Evolutionary conservation across 2,113 vertebrate genomes (phyloP).

Genomic region (Tympanuchus pallidicinctus): DNA sequence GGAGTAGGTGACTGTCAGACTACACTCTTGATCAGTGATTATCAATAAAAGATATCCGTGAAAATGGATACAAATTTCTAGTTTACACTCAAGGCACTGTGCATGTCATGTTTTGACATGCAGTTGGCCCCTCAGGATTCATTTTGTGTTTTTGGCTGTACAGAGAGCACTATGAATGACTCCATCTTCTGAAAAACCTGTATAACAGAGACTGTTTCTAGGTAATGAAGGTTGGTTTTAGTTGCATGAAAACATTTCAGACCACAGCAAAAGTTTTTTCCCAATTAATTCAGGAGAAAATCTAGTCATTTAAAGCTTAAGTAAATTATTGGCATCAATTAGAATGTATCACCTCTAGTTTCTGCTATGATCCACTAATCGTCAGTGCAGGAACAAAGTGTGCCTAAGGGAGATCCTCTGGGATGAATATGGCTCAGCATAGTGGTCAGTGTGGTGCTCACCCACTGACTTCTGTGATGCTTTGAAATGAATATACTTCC

Average conservation of each 20-base stretch:
- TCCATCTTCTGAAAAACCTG: background rate
- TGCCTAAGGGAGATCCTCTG: background rate
- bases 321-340: background rate
- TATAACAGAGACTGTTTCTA: background rate
- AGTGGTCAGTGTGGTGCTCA: background rate
- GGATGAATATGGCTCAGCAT: background rate
- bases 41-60: background rate
- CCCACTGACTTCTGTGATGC: fast-evolving
- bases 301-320: background rate
- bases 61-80: background rate
- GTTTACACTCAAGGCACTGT: background rate
- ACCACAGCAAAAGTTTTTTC: background rate
- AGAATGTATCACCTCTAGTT: background rate
- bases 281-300: background rate
- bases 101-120: background rate
- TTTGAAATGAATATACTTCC: background rate
- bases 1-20: background rate
- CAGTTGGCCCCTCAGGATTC: background rate
- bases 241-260: background rate
- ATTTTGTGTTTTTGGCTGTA: background rate
- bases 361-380: background rate
- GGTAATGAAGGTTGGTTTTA: background rate
- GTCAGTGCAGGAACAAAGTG: background rate
- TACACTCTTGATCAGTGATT: background rate
- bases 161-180: background rate